A percentile compares a stretch with the other conserved stretches of the same genome.
phyloP scores from a whole-genome alignment of 1,140 invertebrate genomes.

The Vanessa atalanta region DNA sequence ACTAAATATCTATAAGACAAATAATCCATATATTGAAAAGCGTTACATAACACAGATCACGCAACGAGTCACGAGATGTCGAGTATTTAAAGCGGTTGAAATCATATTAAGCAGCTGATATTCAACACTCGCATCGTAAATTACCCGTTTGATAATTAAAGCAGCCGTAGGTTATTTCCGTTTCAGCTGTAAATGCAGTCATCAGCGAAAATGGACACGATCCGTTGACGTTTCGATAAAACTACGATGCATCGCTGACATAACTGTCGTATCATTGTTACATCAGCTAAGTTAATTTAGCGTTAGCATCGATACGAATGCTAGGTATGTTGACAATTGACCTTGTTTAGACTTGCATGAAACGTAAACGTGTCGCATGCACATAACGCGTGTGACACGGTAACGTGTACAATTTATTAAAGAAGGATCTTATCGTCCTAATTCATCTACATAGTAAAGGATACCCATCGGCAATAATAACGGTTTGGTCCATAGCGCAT shows the following conservation, averaged over 20 bases:
- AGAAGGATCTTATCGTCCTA: not conserved
- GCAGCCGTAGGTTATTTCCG: too few species aligned
- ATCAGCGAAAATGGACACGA: too few species aligned
- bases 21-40: too few species aligned
- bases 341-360: not conserved
- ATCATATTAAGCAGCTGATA: too few species aligned
- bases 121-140: too few species aligned
- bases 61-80: too few species aligned
- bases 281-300: not conserved
- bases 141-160: too few species aligned
- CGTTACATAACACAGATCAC: too few species aligned
- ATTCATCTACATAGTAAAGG: not conserved
- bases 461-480: not conserved
- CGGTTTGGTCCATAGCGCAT: not conserved
- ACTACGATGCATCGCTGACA: not conserved
- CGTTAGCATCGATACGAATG: conserved; percentile 1
- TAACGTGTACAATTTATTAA: not conserved
- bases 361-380: not conserved
- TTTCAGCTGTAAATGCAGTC: too few species aligned
- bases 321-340: not conserved
- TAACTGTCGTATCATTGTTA: not conserved
- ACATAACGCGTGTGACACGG: not conserved
- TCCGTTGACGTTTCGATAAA: too few species aligned
- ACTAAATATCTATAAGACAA: too few species aligned
- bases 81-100: too few species aligned